Conservation (phyloP, 2,888 invertebrate species). For the Protophormia terraenovae region DNA sequence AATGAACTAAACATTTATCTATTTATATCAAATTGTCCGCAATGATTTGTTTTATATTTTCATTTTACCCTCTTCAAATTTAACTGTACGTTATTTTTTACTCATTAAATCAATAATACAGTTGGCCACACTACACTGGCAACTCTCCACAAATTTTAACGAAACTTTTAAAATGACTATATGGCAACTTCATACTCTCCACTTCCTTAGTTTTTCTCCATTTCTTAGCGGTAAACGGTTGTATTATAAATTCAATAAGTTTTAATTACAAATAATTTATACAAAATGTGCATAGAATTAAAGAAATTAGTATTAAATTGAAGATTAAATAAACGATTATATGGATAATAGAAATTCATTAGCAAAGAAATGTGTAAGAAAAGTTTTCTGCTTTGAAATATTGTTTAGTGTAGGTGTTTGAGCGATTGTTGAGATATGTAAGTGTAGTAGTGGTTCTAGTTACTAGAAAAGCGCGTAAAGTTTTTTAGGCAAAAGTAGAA, state of each 20-base stretch:
- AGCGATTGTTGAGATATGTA: not conserved
- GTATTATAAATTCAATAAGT: not conserved
- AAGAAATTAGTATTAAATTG: not conserved
- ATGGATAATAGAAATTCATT: not conserved
- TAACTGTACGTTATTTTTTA: too few relatives aligned
- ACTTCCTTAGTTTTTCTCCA: not conserved
- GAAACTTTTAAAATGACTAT: not conserved
- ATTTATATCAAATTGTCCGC: too few relatives aligned
- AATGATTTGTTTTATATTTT: too few relatives aligned
- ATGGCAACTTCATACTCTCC: not conserved
- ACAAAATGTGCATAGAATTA: not conserved
- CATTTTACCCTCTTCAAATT: too few relatives aligned
- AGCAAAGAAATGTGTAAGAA: not conserved
- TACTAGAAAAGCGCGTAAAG: not conserved
- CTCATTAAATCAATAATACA: too few relatives aligned
- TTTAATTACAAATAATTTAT: not conserved
- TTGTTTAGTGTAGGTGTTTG: not conserved
- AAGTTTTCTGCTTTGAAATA: not conserved
- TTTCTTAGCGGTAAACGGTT: not conserved
- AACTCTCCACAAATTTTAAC: not conserved
- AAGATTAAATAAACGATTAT: not conserved
- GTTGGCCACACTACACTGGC: not conserved
- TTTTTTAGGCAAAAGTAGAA: not conserved
- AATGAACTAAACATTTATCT: too few relatives aligned
- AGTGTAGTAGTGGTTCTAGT: not conserved